Base-by-base conservation (phyloP, 1,140 invertebrate species). In the Lepidurus arcticus region DNA sequence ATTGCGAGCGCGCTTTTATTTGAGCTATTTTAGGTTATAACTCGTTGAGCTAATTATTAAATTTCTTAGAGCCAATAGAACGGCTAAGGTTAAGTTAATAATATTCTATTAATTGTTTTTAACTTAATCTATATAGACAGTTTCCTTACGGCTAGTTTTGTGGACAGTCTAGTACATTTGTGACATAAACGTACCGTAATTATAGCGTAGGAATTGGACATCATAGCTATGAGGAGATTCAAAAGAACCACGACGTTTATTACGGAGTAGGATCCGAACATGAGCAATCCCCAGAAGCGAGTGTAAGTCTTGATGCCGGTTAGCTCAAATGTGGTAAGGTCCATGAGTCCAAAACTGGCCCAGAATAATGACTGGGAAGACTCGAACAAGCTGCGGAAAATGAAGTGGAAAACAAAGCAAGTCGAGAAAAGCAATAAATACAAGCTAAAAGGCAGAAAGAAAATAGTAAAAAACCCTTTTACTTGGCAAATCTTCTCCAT, bases 211-310 rank as follows among this genome's bases (percentile, higher is more conserved):
- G 93, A 94, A 85, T 93, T 95, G 81, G 92, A 94, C 92, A 95
- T 94, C 93, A 95, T 95, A 78, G 93, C 93, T 81, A 95, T 95
- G 73, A 95, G 89, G 78, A 95, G 89, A 85, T 95, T 94, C 78
- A 94, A 85, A 21, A 95, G 86, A 21, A 95, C 93, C 82, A 94
- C 93, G 79, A 94, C 91, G 82, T 94, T 93, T 84, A 94, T 94
- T 74, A 93, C 91, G 76, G 91, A 92, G 84, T 93, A 94, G 1
- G 91, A 90, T 42, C 92, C 92, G 81, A 92, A 93, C 91, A 93
- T 93, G 76, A 93, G 86, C 78, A 93, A 84, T 42, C 91, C 91
- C 92, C 92, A 93, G 83, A 93, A 93, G 77, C 91, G 85, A 1
- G 92, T 93, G 82, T 93, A 93, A 0, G 89, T 88, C 83, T 93